Conservation (phyloP, 2,797 vertebrate species). For the Florisuga fusca region DNA sequence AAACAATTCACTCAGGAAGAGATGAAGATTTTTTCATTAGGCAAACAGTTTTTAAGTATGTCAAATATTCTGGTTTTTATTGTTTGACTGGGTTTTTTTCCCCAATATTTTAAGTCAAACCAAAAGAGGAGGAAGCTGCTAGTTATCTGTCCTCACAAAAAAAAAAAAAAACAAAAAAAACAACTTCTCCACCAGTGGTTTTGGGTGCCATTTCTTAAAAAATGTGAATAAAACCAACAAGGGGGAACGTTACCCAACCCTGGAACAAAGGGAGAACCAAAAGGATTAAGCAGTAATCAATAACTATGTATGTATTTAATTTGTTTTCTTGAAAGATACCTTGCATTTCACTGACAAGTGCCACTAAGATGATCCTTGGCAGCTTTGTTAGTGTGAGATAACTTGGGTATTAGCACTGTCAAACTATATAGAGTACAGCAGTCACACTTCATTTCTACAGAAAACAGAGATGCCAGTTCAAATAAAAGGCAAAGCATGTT, state of each 20-base stretch:
- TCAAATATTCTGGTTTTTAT: not conserved
- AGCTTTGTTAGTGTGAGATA: not conserved
- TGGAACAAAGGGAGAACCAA: not conserved
- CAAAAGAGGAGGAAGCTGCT: not conserved
- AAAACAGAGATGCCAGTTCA: not conserved
- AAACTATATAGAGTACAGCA: not conserved
- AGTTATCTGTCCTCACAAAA: not conserved
- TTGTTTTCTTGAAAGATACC: not conserved
- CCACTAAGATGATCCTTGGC: not conserved
- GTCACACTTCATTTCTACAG: not conserved
- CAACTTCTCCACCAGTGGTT: not conserved
- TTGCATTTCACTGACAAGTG: not conserved
- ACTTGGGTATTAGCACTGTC: not conserved
- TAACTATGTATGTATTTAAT: not conserved
- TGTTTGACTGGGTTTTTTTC: not conserved
- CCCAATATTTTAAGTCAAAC: not conserved
- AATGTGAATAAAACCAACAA: not conserved
- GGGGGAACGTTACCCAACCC: not conserved
- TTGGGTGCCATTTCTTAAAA: not conserved
- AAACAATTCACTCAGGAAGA: not conserved
- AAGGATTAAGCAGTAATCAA: not conserved
- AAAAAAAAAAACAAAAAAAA: not conserved
- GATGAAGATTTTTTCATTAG: not conserved
- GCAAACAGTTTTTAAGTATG: not conserved
- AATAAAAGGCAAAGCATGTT: not conserved